Evolutionary conservation across 1,140 invertebrate species (phyloP).

Genomic region (Nixonia krombeini): DNA sequence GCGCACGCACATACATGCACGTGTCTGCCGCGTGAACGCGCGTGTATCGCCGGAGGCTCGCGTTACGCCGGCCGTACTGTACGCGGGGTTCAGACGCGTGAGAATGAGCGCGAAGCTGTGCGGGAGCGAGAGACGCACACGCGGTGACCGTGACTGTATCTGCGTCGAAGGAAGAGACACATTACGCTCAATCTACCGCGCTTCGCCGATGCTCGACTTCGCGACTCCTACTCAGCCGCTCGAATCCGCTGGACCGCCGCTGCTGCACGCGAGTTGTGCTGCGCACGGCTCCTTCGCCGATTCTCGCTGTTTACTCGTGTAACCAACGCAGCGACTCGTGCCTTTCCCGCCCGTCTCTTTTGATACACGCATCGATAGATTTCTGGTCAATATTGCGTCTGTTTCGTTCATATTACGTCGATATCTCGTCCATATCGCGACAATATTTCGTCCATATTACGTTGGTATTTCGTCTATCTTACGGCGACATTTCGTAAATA

Average conservation of each 20-base stretch:
- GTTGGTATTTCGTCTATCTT: too few relatives aligned
- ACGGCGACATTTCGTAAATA: too few relatives aligned
- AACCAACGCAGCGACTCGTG: neutral
- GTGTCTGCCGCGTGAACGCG: too few relatives aligned
- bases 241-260: neutral
- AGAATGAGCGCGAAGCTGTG: neutral
- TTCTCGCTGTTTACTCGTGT: neutral
- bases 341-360: neutral
- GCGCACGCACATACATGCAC: too few relatives aligned
- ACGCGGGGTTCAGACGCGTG: neutral
- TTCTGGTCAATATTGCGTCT: too few relatives aligned
- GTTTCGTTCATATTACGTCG: too few relatives aligned
- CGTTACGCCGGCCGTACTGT: too few relatives aligned
- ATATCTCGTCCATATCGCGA: too few relatives aligned
- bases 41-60: too few relatives aligned
- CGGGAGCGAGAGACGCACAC: neutral
- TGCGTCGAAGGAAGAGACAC: conserved; percentile 67
- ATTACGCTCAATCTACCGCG: conserved; percentile 66
- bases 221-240: conserved; percentile 32
- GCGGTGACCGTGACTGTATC: conserved; percentile 66
- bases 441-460: too few relatives aligned
- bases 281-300: too few relatives aligned
- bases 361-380: neutral
- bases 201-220: conserved; percentile 43
- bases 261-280: neutral